phyloP scores from a whole-genome alignment of 2,113 vertebrate genomes.

The Empidonax traillii region DNA sequence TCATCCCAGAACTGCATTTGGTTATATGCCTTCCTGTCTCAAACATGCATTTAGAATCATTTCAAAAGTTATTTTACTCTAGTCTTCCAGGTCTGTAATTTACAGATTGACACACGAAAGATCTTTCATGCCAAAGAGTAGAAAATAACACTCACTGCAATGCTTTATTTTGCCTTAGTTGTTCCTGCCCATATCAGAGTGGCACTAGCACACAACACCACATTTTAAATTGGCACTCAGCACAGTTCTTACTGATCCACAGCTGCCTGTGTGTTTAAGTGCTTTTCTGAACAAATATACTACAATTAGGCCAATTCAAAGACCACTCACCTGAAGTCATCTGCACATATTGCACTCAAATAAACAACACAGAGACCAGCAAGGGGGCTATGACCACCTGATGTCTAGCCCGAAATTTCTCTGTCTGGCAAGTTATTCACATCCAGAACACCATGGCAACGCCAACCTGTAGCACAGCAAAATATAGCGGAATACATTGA shows the following conservation, averaged over 20 bases:
- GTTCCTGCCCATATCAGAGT: not conserved
- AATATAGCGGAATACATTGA: not conserved
- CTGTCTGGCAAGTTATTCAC: not conserved
- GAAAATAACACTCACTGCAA: conserved; percentile 1
- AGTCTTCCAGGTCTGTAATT: not conserved
- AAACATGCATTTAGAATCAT: not conserved
- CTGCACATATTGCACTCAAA: not conserved
- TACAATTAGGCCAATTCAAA: conserved; percentile 30
- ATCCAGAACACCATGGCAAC: not conserved
- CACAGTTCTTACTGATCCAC: not conserved
- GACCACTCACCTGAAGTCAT: not conserved
- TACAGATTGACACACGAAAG: not conserved
- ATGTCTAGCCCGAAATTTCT: not conserved
- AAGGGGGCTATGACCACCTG: not conserved
- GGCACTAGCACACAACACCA: not conserved
- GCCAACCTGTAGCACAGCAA: not conserved
- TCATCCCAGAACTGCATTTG: not conserved
- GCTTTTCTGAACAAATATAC: conserved; percentile 20
- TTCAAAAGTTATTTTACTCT: not conserved
- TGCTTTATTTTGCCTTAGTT: not conserved
- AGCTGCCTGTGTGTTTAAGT: not conserved
- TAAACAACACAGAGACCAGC: not conserved
- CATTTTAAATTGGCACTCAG: not conserved
- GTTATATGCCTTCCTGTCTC: not conserved
- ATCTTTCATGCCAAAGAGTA: not conserved